phyloP scores from a whole-genome alignment of 1,140 invertebrate genomes.

The Paracyclopina nana region DNA sequence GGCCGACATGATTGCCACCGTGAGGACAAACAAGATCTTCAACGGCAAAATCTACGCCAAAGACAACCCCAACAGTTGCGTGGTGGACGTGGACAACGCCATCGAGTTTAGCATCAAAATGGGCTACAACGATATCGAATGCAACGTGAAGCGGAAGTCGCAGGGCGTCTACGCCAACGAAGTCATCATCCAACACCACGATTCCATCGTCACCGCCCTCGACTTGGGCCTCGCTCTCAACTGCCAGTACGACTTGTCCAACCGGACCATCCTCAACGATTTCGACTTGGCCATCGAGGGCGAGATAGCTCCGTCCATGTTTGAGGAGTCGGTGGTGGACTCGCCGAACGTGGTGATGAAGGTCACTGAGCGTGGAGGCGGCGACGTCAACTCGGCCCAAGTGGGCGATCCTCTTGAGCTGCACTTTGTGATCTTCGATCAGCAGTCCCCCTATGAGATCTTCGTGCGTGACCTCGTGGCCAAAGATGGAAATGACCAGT shows the following conservation, averaged over 20 bases:
- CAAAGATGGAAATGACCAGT: conserved; percentile 32
- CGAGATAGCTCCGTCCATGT: conserved; percentile 21
- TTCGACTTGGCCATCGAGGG: conserved; percentile 27
- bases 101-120: conserved; percentile 28
- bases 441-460: conserved; percentile 33
- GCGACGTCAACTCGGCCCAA: conserved; percentile 28
- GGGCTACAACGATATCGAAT: conserved; percentile 28
- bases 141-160: conserved; percentile 28
- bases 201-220: conserved; percentile 34
- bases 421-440: conserved; percentile 31
- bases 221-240: conserved; percentile 33
- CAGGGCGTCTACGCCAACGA: conserved; percentile 27
- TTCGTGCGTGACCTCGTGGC: conserved; percentile 35
- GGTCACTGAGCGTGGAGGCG: conserved; percentile 30
- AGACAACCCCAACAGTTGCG: conserved; percentile 30
- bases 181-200: conserved; percentile 31
- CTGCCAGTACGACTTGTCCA: conserved; percentile 33
- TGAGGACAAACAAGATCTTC: conserved; percentile 33
- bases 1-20: conserved; percentile 30
- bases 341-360: conserved; percentile 34
- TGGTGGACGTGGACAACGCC: conserved; percentile 27
- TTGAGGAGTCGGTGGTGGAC: conserved; percentile 30
- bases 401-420: conserved; percentile 33
- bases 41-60: conserved; percentile 34
- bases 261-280: conserved; percentile 30